phyloP scores from a whole-genome alignment of 2,888 invertebrate species.

The Eupelmus urozonus region DNA sequence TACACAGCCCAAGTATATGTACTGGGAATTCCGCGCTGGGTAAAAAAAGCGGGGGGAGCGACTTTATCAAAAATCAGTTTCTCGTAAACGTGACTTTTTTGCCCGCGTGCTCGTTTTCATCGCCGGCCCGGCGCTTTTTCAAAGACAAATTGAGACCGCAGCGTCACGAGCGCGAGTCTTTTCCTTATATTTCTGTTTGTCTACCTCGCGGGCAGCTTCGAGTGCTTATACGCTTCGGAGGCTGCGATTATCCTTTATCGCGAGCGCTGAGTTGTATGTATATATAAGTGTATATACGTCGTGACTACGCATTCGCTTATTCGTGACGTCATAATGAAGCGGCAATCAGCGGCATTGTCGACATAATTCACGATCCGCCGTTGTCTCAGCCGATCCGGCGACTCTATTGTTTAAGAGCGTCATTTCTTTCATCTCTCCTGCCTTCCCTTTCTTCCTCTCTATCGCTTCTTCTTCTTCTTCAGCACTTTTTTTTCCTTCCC shows the following conservation, averaged over 20 bases:
- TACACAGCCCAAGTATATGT: no score
- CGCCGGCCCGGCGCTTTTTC: no score
- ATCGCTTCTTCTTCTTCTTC: neutral
- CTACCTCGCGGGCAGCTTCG: slow-evolving; percentile 1
- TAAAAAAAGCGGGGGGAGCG: no score
- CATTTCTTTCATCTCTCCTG: slow-evolving; percentile 48
- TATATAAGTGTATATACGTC: neutral
- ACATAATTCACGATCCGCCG: slow-evolving; percentile 74
- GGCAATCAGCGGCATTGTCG: slow-evolving; percentile 76
- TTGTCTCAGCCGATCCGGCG: slow-evolving; percentile 72
- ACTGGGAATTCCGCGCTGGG: no score
- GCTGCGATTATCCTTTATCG: slow-evolving; percentile 71
- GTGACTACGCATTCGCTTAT: slow-evolving; percentile 66
- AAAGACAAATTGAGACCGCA: no score
- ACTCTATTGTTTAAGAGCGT: slow-evolving; percentile 65
- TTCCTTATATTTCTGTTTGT: slow-evolving; percentile 5
- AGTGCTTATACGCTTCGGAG: slow-evolving; percentile 58
- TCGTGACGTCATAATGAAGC: slow-evolving; percentile 77
- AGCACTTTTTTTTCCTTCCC: neutral
- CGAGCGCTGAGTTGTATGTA: slow-evolving; percentile 57
- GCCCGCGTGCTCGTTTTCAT: no score
- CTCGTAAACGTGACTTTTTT: no score
- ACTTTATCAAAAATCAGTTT: no score
- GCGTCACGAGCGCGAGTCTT: neutral
- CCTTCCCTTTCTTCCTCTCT: neutral